These are phyloP conservation scores for Ophonus ardosiacus DNA, from an alignment of 2,888 invertebrate species.

Conservation along the genomic window DNA sequence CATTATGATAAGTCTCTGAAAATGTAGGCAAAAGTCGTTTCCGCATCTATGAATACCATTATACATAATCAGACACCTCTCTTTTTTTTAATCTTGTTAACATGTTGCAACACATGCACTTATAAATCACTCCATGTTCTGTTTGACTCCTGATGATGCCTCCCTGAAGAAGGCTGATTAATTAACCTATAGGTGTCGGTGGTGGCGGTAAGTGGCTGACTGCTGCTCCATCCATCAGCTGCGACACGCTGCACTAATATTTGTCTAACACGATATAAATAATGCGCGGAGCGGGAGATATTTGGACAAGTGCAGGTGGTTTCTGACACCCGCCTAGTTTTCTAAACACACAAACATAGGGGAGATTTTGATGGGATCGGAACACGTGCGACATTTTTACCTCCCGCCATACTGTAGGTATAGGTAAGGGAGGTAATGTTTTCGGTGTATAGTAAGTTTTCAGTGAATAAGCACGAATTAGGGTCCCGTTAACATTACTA, in stretches of 20 bases:
- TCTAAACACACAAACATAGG: not conserved
- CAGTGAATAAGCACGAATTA: too few species aligned
- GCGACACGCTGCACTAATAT: constrained; percentile 37
- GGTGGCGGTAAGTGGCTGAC: constrained; percentile 15
- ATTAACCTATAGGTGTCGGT: constrained; percentile 20
- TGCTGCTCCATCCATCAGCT: constrained; percentile 22
- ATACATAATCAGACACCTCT: not conserved
- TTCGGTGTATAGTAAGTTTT: too few species aligned
- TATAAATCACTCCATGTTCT: not conserved
- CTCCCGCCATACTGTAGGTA: too few species aligned
- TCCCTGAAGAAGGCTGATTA: constrained; percentile 28
- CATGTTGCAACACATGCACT: not conserved
- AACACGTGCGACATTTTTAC: not conserved
- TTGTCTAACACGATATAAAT: constrained; percentile 51
- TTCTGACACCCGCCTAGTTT: constrained; percentile 16
- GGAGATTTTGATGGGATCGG: not conserved
- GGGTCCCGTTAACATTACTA: too few species aligned
- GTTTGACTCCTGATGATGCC: not conserved
- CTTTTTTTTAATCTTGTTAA: not conserved
- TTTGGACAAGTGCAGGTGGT: constrained; percentile 46
- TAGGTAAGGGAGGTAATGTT: too few species aligned
- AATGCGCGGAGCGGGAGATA: constrained; percentile 21
- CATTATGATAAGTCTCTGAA: too few species aligned
- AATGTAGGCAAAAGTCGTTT: too few species aligned
- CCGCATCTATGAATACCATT: not conserved